phyloP scores from a whole-genome alignment of 2,888 invertebrate species.

The Drosophila sordidula region DNA sequence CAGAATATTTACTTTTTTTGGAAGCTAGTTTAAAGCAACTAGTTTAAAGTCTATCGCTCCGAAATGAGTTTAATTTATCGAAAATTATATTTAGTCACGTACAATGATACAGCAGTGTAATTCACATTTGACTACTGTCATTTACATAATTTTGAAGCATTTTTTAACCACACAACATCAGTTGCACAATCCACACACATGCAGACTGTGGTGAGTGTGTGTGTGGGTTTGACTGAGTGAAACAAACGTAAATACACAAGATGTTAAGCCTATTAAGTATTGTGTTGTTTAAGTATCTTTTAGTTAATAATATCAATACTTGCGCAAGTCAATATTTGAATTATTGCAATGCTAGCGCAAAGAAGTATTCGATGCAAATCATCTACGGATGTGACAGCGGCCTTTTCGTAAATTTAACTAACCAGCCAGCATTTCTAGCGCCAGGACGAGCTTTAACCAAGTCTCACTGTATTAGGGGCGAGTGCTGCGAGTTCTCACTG shows the following conservation, averaged over 20 bases:
- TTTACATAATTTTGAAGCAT: no score
- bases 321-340: conserved; percentile 62
- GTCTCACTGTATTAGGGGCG: conserved; percentile 90
- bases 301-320: conserved; percentile 67
- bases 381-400: conserved; percentile 27
- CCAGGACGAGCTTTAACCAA: conserved; percentile 29
- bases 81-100: conserved; percentile 11
- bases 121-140: neutral
- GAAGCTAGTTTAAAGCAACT: neutral
- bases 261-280: conserved; percentile 56
- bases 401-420: conserved; percentile 80
- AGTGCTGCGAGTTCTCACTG: conserved; percentile 90
- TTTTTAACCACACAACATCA: conserved; percentile 6
- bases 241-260: conserved; percentile 52
- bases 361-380: conserved; percentile 18
- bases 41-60: conserved; percentile 19
- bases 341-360: conserved; percentile 68
- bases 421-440: conserved; percentile 65
- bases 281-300: conserved; percentile 16
- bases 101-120: neutral
- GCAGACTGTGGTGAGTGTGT: conserved; percentile 8
- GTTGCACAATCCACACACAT: conserved; percentile 2
- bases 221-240: conserved; percentile 28
- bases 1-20: neutral
- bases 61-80: neutral